Evolutionary conservation across 1,140 invertebrate species (phyloP), one percentile per base, ranked within the genome.

Genomic region (Gryllus bimaculatus): DNA sequence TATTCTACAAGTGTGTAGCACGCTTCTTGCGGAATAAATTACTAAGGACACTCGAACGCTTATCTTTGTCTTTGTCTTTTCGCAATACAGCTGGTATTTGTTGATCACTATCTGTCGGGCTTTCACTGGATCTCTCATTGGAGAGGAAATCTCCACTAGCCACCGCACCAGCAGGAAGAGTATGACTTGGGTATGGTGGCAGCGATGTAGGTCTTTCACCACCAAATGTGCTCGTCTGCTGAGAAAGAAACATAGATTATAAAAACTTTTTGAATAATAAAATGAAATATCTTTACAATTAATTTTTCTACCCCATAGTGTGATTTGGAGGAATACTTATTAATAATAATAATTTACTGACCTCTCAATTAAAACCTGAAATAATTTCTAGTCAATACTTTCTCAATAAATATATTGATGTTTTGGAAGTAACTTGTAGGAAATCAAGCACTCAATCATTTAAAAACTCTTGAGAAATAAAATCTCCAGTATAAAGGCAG

Each of bases 21-120:
- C 78, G 78, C 48, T 81, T 81, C 47, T 81, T 85, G 26, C 87
- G 84, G 78, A 88, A 88, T 39, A 88, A 80, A 81, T 86, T 87
- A 80, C 86, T 88, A 48, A 88, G 81, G 10, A 87, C 87, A 39
- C 86, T 87, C 80, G 84, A 85, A 77, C 86, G 83, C 76, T 87
- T 88, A 77, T 85, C 85, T 81, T 88, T 86, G 7, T 85, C 86
- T 78, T 87, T 87, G 7, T 86, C 84, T 80, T 66, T 66, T 18
- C 54, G 10, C 54, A 66, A 66, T 82, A 83, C 49, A 84, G 82
- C 48, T 81, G 82, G n/a, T 82, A 81, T 47, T 84, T 87, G 77
- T 47, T 87, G 86, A 78, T 87, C 86, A 78, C 86, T 87, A 79
- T 88, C 87, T 5, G 86, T 86, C n/a, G 86, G 86, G 81, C 86